These are phyloP conservation scores for Nephotettix cincticeps DNA, from an alignment of 1,140 invertebrate genomes.

Conservation along the genomic window DNA sequence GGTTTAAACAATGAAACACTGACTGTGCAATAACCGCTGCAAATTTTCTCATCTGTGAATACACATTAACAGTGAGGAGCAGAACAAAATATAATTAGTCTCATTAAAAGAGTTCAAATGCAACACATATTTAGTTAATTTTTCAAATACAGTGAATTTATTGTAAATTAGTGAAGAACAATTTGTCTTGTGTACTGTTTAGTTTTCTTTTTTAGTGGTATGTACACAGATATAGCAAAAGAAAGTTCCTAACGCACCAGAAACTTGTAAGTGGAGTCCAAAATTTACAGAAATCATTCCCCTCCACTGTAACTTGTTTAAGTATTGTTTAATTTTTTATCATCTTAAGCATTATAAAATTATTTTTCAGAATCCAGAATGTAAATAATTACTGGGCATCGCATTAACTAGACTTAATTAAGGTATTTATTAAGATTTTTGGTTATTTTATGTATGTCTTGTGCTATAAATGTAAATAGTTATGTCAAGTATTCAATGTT, in stretches of 20 bases:
- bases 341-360: neutral
- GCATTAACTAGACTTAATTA: neutral
- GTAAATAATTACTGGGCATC: neutral
- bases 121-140: neutral
- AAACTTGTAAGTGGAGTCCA: neutral
- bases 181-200: neutral
- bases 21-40: no score
- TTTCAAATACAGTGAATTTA: neutral
- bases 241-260: neutral
- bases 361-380: neutral
- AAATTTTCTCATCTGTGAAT: neutral
- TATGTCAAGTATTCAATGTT: neutral
- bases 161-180: neutral
- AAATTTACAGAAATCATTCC: constrained; percentile 8
- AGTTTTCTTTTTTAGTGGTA: no score
- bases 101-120: neutral
- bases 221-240: constrained; percentile 10
- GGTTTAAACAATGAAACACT: no score
- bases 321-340: neutral
- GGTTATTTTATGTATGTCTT: neutral
- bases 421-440: neutral
- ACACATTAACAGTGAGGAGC: neutral
- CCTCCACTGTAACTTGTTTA: neutral
- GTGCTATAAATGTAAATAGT: neutral
- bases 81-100: neutral